Evolutionary conservation across 2,888 invertebrate species (phyloP).

Genomic region (Ctenicera cuprea): DNA sequence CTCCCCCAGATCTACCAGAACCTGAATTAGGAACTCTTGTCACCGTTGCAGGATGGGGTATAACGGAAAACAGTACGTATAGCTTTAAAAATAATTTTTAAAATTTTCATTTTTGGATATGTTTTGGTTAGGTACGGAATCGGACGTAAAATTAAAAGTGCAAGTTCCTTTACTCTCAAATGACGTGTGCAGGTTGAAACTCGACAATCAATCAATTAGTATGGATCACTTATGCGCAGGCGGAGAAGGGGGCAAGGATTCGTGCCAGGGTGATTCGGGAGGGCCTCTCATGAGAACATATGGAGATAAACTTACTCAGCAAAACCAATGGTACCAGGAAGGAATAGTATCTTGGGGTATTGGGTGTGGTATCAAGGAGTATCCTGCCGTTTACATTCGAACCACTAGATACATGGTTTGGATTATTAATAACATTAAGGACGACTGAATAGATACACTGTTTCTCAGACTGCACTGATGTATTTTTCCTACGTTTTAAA

Average conservation of each 20-base stretch:
- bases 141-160: slow-evolving; percentile 77
- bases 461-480: no score
- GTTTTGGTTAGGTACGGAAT: slow-evolving; percentile 27
- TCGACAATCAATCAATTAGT: slow-evolving; percentile 72
- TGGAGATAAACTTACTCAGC: slow-evolving; percentile 8
- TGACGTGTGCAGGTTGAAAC: slow-evolving; percentile 75
- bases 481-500: no score
- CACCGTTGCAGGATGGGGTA: slow-evolving; percentile 72
- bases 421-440: slow-evolving; percentile 1
- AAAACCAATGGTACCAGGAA: slow-evolving; percentile 63
- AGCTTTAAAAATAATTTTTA: no score
- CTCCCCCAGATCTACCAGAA: slow-evolving; percentile 58
- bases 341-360: slow-evolving; percentile 92
- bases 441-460: background rate
- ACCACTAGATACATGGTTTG: background rate
- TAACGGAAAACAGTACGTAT: slow-evolving; percentile 54
- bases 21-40: slow-evolving; percentile 63
- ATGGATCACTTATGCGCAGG: slow-evolving; percentile 82
- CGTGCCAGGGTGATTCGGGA: slow-evolving; percentile 72
- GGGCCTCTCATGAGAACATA: slow-evolving; percentile 83
- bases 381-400: slow-evolving; percentile 85
- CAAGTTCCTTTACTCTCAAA: slow-evolving; percentile 76
- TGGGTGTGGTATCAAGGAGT: slow-evolving; percentile 83
- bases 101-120: no score
- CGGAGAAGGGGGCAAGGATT: slow-evolving; percentile 79